These are phyloP conservation scores for Empis stercorea DNA, from an alignment of 2,888 invertebrate species.

Conservation along the genomic window DNA sequence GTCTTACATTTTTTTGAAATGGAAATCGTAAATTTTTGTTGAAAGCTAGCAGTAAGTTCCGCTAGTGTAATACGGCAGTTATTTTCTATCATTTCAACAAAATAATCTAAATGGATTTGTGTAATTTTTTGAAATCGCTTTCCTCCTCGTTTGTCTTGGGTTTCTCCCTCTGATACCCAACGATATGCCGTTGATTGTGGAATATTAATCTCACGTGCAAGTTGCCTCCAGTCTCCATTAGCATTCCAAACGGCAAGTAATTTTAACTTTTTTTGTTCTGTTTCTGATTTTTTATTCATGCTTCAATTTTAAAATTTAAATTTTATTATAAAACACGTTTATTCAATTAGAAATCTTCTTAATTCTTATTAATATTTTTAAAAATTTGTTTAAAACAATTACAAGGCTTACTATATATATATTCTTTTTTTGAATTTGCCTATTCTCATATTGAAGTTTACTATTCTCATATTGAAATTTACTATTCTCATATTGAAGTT, in stretches of 20 bases:
- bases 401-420: not conserved
- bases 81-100: not conserved
- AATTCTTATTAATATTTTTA: no score
- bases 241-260: not conserved
- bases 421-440: not conserved
- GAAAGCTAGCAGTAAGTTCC: not conserved
- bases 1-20: not conserved
- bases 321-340: no score
- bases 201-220: slow-evolving; percentile 1
- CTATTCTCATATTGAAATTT: not conserved
- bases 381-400: no score
- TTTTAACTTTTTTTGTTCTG: not conserved
- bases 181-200: slow-evolving; percentile 2
- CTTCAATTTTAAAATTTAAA: no score
- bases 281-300: not conserved
- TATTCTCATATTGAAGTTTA: not conserved
- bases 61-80: not conserved
- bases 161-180: slow-evolving; percentile 1
- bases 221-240: not conserved
- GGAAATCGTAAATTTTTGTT: not conserved
- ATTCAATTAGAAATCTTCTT: no score
- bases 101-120: not conserved
- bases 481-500: not conserved
- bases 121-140: not conserved
- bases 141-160: not conserved